Evolutionary conservation across 2,888 invertebrate genomes (phyloP).

Genomic region (Nyleta sp.): DNA sequence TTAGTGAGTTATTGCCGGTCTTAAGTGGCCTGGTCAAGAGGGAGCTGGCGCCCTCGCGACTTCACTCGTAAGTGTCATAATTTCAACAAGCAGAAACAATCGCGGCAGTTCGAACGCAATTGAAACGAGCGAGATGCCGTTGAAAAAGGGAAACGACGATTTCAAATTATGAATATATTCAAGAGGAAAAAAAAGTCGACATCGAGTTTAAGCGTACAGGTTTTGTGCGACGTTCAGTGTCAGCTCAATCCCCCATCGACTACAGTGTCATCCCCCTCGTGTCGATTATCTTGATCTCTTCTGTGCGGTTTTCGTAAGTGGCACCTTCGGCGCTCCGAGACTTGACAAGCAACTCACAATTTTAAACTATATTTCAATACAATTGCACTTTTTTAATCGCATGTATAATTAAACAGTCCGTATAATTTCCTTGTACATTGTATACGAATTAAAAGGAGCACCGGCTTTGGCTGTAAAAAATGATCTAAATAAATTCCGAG

Average conservation of each 20-base stretch:
- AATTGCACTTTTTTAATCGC: slow-evolving; percentile 33
- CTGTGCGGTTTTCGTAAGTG: slow-evolving; percentile 63
- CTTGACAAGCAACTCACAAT: slow-evolving; percentile 57
- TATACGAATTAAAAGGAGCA: slow-evolving; percentile 42
- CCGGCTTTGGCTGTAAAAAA: neutral
- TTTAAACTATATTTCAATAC: slow-evolving; percentile 53
- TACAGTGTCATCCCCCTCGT: slow-evolving; percentile 49
- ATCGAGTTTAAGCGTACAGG: slow-evolving; percentile 2
- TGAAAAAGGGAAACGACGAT: too few species aligned
- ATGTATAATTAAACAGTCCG: slow-evolving; percentile 43
- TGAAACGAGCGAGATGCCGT: too few species aligned
- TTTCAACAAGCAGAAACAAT: too few species aligned
- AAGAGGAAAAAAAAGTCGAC: too few species aligned
- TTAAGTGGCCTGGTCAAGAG: slow-evolving; percentile 72
- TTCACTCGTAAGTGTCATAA: too few species aligned
- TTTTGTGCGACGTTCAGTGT: slow-evolving; percentile 67
- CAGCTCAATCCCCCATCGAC: slow-evolving; percentile 69
- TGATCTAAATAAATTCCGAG: slow-evolving; percentile 12
- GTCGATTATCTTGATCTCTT: slow-evolving; percentile 62
- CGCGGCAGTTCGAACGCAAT: too few species aligned
- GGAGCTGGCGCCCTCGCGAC: too few species aligned
- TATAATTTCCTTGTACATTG: slow-evolving; percentile 23
- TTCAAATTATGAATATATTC: neutral
- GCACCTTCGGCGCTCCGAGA: slow-evolving; percentile 52
- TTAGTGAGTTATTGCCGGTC: slow-evolving; percentile 74